phyloP scores from a whole-genome alignment of 2,797 vertebrate species.

The Graptemys geographica region DNA sequence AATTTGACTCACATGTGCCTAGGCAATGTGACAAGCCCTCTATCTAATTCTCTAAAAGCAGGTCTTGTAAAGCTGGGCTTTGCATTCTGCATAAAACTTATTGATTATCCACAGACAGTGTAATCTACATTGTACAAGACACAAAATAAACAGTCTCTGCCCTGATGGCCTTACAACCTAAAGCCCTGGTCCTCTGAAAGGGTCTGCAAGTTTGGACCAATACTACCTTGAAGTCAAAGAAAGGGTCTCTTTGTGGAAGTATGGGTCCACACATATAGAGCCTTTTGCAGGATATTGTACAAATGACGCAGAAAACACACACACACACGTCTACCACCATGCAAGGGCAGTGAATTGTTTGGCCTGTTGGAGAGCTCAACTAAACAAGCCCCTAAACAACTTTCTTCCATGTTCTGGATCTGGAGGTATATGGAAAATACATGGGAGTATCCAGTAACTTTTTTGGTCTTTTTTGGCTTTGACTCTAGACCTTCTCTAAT shows the following conservation, averaged over 20 bases:
- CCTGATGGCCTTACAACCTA: not conserved
- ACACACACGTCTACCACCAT: not conserved
- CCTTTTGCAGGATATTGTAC: not conserved
- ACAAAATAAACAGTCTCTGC: not conserved
- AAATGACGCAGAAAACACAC: not conserved
- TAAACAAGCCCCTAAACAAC: constrained; percentile 10
- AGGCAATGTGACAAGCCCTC: not conserved
- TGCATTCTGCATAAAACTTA: not conserved
- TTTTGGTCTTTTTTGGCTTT: not conserved
- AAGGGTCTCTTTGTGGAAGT: not conserved
- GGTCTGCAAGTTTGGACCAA: not conserved
- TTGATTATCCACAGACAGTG: not conserved
- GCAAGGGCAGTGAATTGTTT: not conserved
- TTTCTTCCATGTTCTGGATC: not conserved
- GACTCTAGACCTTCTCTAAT: not conserved
- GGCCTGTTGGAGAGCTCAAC: not conserved
- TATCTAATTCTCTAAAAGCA: rapidly evolving
- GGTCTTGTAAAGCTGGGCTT: not conserved
- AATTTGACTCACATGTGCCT: not conserved
- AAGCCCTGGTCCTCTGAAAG: not conserved
- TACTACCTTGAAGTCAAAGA: not conserved
- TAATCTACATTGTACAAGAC: not conserved
- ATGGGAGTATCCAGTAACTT: not conserved
- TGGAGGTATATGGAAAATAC: not conserved
- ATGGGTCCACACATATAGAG: not conserved